Evolutionary conservation across 2,797 vertebrate species (phyloP).

Genomic region (Avahi laniger): DNA sequence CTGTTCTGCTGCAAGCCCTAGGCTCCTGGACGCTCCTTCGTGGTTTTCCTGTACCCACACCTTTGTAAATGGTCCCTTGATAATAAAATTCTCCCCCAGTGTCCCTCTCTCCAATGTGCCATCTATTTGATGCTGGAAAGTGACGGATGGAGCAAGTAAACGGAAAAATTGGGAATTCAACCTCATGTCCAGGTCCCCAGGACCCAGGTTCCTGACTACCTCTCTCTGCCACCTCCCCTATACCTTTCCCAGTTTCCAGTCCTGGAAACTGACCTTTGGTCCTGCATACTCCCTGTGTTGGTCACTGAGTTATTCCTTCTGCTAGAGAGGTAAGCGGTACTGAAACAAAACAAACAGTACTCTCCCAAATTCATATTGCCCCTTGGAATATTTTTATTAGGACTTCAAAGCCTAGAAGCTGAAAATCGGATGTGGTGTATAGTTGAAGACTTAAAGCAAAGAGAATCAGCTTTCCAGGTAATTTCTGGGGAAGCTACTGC

Average conservation of each 20-base stretch:
- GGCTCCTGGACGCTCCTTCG: too few species aligned
- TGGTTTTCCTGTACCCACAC: accelerated
- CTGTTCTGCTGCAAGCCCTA: background rate
- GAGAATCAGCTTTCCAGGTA: background rate
- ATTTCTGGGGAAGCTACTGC: background rate
- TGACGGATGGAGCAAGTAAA: background rate
- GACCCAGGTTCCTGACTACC: accelerated
- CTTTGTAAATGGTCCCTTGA: background rate
- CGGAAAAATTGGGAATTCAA: background rate
- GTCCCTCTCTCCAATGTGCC: background rate
- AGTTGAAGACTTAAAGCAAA: background rate
- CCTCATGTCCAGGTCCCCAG: accelerated
- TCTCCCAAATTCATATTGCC: background rate
- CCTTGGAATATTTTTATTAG: background rate
- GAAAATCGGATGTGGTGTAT: background rate
- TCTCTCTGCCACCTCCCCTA: background rate
- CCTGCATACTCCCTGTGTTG: accelerated
- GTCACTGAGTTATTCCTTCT: background rate
- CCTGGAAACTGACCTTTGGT: background rate
- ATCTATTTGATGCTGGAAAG: background rate
- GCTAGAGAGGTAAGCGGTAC: background rate
- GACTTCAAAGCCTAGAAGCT: background rate
- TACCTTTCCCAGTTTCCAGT: too few species aligned
- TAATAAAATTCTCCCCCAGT: too few species aligned
- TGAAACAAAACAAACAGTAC: background rate